Conservation (phyloP, 2,888 invertebrate genomes). For the Phengaris arion region DNA sequence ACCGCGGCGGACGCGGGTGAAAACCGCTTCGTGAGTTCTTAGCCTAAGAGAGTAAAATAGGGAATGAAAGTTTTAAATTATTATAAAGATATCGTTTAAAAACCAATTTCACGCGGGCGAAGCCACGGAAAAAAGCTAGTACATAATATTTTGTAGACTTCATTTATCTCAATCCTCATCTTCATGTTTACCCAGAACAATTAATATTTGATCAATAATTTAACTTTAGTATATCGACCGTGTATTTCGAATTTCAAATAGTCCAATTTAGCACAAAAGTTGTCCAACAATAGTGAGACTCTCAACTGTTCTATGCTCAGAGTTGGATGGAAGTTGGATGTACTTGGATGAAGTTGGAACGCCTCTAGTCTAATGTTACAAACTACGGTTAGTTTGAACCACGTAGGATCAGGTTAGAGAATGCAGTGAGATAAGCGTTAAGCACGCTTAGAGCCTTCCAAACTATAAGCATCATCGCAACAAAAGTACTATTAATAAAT, state of each 20-base stretch:
- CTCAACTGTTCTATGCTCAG: background rate
- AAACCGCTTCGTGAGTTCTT: too few relatives aligned
- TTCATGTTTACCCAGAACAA: too few relatives aligned
- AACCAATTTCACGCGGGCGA: too few relatives aligned
- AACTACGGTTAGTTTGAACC: background rate
- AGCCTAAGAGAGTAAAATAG: too few relatives aligned
- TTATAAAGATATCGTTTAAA: too few relatives aligned
- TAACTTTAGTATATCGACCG: background rate
- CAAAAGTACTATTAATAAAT: background rate
- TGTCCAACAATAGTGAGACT: background rate
- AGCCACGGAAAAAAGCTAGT: too few relatives aligned
- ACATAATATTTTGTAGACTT: too few relatives aligned
- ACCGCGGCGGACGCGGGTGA: too few relatives aligned
- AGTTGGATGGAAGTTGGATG: conserved; percentile 17
- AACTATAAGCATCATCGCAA: background rate
- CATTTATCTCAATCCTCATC: too few relatives aligned
- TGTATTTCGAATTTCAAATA: background rate
- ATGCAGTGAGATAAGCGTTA: background rate
- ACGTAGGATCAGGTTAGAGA: conserved; percentile 12
- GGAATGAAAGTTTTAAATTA: too few relatives aligned
- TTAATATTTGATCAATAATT: background rate
- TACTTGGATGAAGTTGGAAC: conserved; percentile 1
- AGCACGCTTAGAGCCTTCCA: background rate
- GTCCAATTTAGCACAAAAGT: conserved; percentile 11
- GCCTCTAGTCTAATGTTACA: conserved; percentile 3